These are phyloP conservation scores for Pomacea canaliculata DNA, from an alignment of 2,888 invertebrate genomes.

Conservation along the genomic window DNA sequence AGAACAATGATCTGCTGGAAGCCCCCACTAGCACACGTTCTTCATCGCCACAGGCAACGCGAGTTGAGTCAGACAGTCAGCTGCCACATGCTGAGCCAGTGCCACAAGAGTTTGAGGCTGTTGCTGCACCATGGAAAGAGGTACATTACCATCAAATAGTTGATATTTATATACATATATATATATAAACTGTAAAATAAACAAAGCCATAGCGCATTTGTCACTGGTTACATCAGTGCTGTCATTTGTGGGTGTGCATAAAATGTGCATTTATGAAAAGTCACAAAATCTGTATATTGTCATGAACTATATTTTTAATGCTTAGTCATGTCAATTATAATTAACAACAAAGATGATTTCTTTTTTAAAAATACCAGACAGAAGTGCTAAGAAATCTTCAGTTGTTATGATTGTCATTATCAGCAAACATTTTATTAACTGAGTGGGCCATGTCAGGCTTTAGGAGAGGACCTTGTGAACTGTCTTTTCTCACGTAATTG, in stretches of 20 bases:
- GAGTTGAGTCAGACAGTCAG: slow-evolving; percentile 38
- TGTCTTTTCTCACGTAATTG: slow-evolving; percentile 71
- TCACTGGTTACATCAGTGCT: not conserved
- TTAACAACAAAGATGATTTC: too few relatives aligned
- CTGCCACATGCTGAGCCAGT: slow-evolving; percentile 65
- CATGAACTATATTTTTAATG: not conserved
- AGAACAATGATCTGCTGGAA: slow-evolving; percentile 39
- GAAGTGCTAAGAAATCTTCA: too few relatives aligned
- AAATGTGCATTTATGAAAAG: not conserved
- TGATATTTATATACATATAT: not conserved
- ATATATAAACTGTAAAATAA: not conserved
- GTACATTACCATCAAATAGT: slow-evolving; percentile 33
- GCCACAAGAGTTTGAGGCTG: slow-evolving; percentile 51
- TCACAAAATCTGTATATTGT: not conserved
- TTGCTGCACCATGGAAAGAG: slow-evolving; percentile 64
- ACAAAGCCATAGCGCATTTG: not conserved
- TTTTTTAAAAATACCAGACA: too few relatives aligned
- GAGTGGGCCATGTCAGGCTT: slow-evolving; percentile 49
- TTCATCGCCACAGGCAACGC: slow-evolving; percentile 52
- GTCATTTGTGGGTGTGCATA: not conserved
- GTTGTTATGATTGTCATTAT: too few relatives aligned
- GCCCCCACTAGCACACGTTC: slow-evolving; percentile 56
- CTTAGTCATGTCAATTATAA: too few relatives aligned
- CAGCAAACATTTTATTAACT: too few relatives aligned
- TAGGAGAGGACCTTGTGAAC: slow-evolving; percentile 69